Conservation (phyloP, 2,113 vertebrate genomes). For the Bubo scandiacus region DNA sequence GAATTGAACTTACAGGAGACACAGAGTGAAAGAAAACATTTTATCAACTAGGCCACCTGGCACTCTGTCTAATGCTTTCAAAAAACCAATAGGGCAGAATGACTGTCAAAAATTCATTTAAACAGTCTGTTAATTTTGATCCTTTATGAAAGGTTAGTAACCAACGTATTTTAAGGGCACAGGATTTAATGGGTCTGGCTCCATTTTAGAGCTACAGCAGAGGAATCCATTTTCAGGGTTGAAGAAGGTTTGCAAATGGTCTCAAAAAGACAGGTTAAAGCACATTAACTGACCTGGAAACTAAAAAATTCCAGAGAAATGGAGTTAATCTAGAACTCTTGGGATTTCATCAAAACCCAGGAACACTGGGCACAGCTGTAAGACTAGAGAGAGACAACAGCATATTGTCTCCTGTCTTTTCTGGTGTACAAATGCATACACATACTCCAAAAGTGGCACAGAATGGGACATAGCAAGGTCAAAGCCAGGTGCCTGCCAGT, state of each 20-base stretch:
- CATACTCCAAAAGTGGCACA: background rate
- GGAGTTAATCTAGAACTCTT: background rate
- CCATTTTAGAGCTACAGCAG: background rate
- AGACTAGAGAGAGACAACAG: background rate
- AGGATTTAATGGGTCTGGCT: constrained; percentile 8
- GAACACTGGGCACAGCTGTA: background rate
- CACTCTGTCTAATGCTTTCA: background rate
- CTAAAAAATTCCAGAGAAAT: background rate
- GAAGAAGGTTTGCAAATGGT: background rate
- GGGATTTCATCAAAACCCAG: background rate
- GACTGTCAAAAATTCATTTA: constrained; percentile 44
- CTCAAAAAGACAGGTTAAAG: background rate
- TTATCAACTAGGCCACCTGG: background rate
- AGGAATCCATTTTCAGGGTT: background rate
- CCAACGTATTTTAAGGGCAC: background rate
- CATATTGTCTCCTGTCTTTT: background rate
- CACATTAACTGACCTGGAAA: background rate
- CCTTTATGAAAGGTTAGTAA: constrained; percentile 31
- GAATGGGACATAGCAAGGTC: background rate
- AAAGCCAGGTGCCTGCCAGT: background rate
- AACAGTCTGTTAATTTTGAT: constrained; percentile 34
- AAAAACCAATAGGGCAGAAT: background rate
- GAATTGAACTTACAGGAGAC: background rate
- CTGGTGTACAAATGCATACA: background rate
- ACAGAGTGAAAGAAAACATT: background rate